A percentile compares a stretch with the other conserved stretches of the same genome.
phyloP scores from a whole-genome alignment of 2,797 vertebrate species.

The Trematomus bernacchii region DNA sequence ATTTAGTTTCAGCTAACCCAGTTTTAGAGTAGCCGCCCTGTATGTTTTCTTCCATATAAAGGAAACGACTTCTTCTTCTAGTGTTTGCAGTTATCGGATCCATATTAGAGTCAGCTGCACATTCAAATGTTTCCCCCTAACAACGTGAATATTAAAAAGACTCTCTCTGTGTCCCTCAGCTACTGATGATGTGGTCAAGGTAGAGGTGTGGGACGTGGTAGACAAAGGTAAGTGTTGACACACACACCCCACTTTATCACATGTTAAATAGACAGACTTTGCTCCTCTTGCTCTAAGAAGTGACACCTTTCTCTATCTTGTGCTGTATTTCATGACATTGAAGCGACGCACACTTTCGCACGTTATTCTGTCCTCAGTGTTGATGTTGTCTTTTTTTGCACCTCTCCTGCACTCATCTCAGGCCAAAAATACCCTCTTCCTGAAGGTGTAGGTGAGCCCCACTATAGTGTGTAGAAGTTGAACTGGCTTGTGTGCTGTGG shows the following conservation, averaged over 20 bases:
- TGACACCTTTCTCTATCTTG: conserved; percentile 7
- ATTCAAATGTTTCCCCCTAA: not conserved
- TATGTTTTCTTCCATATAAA: conserved; percentile 21
- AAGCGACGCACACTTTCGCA: conserved; percentile 18
- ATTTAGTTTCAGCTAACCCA: conserved; percentile 32
- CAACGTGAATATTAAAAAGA: conserved; percentile 19
- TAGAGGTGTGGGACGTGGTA: conserved; percentile 99
- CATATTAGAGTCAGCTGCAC: conserved; percentile 19
- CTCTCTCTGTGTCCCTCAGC: conserved; percentile 81
- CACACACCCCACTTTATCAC: not conserved
- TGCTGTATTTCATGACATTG: conserved; percentile 38
- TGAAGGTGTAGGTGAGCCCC: conserved; percentile 89
- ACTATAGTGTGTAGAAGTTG: conserved; percentile 66
- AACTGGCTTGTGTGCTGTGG: conserved; percentile 69
- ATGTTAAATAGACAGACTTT: conserved; percentile 10
- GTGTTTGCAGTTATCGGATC: conserved; percentile 22
- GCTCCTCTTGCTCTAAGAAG: conserved; percentile 6
- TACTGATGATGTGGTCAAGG: conserved; percentile 98
- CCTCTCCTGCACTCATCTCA: conserved; percentile 79
- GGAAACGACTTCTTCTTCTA: not conserved
- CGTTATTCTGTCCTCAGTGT: conserved; percentile 64
- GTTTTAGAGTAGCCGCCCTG: conserved; percentile 41
- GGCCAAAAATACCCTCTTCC: conserved; percentile 89
- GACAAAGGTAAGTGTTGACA: conserved; percentile 93
- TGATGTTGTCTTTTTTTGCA: conserved; percentile 75